Evolutionary conservation across 2,113 vertebrate genomes (phyloP), one percentile per base, ranked within the genome.

Genomic region (Chauna torquata): DNA sequence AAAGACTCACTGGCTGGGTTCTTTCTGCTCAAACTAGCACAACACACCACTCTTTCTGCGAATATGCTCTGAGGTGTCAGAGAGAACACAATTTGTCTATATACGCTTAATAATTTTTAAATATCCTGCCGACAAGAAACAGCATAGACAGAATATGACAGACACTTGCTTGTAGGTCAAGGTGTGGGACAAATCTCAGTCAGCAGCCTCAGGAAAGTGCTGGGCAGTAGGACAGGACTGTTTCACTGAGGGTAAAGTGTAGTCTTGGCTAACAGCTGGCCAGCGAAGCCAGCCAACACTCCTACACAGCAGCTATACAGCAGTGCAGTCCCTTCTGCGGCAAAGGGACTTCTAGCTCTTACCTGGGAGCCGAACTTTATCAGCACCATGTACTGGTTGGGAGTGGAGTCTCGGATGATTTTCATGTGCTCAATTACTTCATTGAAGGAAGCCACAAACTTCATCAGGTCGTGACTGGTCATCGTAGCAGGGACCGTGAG

Each of bases 351-450:
- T 52, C 65, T 71, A 82, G 92, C 58, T 88, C 94, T 97, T 97
- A 99, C 99, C 99, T 99, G 99, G 1, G 98, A 96, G 78, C 98
- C 98, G 79, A 99, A 99, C 96, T 99, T 99, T 86, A 99, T 98
- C 90, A 99, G 98, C 91, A 99, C 99, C 99, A 99, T 99, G 97
- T 99, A 99, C 91, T 99, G 99, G 97, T 99, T 99, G 2, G 99
- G 99, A 57, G 99, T 99, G 62, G 99, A 99, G 97, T 99, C 99
- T 38, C 99, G 97, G 94, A 99, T 99, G 97, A 99, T 99, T 98
- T 99, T 99, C 99, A 99, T 99, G 96, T 99, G 99, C 97, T 99
- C 99, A 27, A 99, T 99, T 42, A 99, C 99, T 7, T 99, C 99
- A 22, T 99, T 99, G 96, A 99, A 99, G 3, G 99, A 99, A 24